These are phyloP conservation scores for Candidula unifasciata DNA, from an alignment of 2,888 invertebrate species.

Conservation along the genomic window DNA sequence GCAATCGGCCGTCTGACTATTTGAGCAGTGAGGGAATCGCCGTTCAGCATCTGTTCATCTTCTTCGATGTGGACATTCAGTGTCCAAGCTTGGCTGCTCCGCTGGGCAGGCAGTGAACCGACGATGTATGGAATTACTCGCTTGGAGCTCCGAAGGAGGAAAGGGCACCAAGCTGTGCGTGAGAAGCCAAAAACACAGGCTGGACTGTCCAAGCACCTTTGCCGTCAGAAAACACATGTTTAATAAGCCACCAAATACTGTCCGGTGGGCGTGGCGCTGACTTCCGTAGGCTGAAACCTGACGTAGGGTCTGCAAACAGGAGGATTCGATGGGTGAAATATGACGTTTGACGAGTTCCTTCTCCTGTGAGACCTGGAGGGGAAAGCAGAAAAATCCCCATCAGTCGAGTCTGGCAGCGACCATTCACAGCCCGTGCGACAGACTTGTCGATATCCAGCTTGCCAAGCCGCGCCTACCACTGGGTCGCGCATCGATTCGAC, in stretches of 20 bases:
- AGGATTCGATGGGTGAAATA: neutral
- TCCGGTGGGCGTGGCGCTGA: conserved; percentile 46
- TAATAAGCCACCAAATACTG: conserved; percentile 48
- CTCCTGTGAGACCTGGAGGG: neutral
- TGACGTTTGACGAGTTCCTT: neutral
- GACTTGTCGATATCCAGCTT: conserved; percentile 40
- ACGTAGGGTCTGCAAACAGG: neutral
- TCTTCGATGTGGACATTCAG: conserved; percentile 1
- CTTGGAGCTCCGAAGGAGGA: conserved; percentile 40
- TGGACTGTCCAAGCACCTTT: conserved; percentile 45
- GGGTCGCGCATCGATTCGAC: neutral
- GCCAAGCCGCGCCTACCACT: conserved; percentile 15
- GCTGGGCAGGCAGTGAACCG: conserved; percentile 44
- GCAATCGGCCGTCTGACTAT: conserved; percentile 43
- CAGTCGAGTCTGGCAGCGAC: conserved; percentile 25
- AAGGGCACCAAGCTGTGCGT: conserved; percentile 42
- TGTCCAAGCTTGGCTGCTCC: conserved; percentile 28
- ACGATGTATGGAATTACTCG: conserved; percentile 45
- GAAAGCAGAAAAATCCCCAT: neutral
- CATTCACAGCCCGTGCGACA: conserved; percentile 2
- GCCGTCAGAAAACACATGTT: conserved; percentile 55
- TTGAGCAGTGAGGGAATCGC: conserved; percentile 38
- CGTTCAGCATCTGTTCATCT: conserved; percentile 40
- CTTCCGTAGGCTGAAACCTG: conserved; percentile 26
- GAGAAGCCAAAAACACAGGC: conserved; percentile 34